Conservation (phyloP, 2,113 vertebrate genomes). For the Morone saxatilis region DNA sequence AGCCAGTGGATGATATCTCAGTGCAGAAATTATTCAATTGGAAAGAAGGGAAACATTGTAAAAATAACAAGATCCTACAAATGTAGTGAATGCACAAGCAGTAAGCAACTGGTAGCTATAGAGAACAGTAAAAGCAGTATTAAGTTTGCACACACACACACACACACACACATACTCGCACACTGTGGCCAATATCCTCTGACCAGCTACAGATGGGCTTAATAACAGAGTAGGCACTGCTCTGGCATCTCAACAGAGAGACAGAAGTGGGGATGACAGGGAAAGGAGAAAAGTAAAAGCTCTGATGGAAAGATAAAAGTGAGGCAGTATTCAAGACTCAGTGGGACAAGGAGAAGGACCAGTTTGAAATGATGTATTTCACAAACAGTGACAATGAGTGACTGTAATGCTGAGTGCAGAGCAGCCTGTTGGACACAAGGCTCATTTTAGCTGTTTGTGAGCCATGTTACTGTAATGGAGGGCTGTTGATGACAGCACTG, state of each 20-base stretch:
- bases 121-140: slow-evolving; percentile 3
- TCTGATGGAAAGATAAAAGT: slow-evolving; percentile 13
- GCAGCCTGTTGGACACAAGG: slow-evolving; percentile 1
- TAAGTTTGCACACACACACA: background rate
- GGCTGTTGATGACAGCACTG: slow-evolving; percentile 28
- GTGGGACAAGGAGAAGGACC: background rate
- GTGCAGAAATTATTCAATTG: background rate
- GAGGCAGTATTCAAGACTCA: background rate
- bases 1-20: background rate
- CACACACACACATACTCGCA: slow-evolving; percentile 6
- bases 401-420: slow-evolving; percentile 1
- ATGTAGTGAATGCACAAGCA: slow-evolving; percentile 6
- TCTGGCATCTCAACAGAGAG: slow-evolving; percentile 44
- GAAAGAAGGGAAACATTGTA: background rate
- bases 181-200: slow-evolving; percentile 1
- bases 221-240: slow-evolving; percentile 65
- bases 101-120: background rate
- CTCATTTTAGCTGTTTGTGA: slow-evolving; percentile 43
- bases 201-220: slow-evolving; percentile 52
- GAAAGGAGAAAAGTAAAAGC: slow-evolving; percentile 7
- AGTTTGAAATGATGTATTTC: background rate
- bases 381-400: background rate
- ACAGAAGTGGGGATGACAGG: background rate
- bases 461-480: slow-evolving; percentile 22
- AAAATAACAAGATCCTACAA: slow-evolving; percentile 1